Conservation (phyloP, 2,797 vertebrate species). For the Scolopax rusticola region DNA sequence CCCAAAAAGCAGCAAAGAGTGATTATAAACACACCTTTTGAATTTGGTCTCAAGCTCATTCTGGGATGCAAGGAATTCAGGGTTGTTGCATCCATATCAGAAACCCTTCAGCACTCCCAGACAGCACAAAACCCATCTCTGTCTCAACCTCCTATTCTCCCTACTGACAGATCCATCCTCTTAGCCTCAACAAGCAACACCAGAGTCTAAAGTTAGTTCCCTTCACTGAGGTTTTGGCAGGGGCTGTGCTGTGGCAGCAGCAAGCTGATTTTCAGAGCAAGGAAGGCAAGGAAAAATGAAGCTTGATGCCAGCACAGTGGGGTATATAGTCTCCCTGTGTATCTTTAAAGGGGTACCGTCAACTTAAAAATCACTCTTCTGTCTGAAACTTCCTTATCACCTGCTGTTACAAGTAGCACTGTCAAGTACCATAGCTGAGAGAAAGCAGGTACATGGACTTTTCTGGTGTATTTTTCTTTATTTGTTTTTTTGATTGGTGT, state of each 20-base stretch:
- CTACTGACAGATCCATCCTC: background rate
- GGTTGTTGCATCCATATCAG: background rate
- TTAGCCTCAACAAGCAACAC: background rate
- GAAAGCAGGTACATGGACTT: background rate
- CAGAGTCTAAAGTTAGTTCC: background rate
- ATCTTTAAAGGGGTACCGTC: background rate
- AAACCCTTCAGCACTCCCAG: background rate
- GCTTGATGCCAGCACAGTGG: background rate
- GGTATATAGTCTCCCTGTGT: background rate
- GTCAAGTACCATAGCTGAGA: background rate
- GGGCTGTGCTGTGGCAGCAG: background rate
- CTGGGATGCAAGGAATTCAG: background rate
- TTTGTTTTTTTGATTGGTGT: constrained; percentile 31
- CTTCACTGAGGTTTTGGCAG: background rate
- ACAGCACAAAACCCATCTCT: background rate
- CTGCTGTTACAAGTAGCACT: constrained; percentile 18
- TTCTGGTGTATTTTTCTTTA: background rate
- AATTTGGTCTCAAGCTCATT: background rate
- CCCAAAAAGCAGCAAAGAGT: background rate
- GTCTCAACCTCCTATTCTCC: background rate
- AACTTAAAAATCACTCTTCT: constrained; percentile 33
- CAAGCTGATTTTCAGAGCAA: background rate
- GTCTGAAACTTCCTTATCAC: constrained; percentile 33
- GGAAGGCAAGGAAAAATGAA: background rate
- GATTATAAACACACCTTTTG: background rate